Evolutionary conservation across 2,113 vertebrate species (phyloP), one percentile per base, ranked within the genome.

Genomic region (Oxyruncus cristatus): DNA sequence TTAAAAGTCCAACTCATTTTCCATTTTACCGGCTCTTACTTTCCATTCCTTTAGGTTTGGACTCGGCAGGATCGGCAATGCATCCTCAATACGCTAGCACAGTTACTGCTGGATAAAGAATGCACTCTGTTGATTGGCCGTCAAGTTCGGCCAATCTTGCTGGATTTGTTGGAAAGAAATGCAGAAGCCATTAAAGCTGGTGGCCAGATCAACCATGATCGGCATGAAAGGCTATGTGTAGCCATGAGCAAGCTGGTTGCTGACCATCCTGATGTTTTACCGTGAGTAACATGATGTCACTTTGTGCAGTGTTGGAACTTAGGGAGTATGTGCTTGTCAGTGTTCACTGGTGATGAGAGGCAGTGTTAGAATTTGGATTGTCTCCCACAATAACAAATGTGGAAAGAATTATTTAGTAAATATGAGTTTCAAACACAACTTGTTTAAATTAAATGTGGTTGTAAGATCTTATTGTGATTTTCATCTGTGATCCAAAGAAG

Each of bases 151-250:
- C 99, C 99, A 2, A 91, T 99, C 78, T 91, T 99, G 73, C 95
- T 99, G 95, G 99, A 99, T 97, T 97, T 99, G 84, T 85, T 99
- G 96, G 99, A 99, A 97, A 98, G 99, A 75, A 99, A 99, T 61
- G 98, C 98, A 32, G 98, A 98, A 93, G 97, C 98, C 76, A 98
- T 99, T 84, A 99, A 98, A 98, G 95, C 96, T 28, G 98, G 98
- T 27, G 98, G 98, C 67, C 97, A 98, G 8, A 95, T 99, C 84
- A 99, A 99, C 96, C 99, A 99, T 3, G 99, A 99, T 95, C 98
- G 99, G 8, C 99, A 99, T 3, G 99, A 99, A 85, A 98, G 99
- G 23, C 97, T 99, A 18, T 99, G 99, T 84, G 99, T 99, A 78
- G 99, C 99, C 5, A 98, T 99, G 97, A 99, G 99, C 98, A 99